Conservation (phyloP, 92 coral and sea anemone genomes). For the Epizoanthus stellaris region DNA sequence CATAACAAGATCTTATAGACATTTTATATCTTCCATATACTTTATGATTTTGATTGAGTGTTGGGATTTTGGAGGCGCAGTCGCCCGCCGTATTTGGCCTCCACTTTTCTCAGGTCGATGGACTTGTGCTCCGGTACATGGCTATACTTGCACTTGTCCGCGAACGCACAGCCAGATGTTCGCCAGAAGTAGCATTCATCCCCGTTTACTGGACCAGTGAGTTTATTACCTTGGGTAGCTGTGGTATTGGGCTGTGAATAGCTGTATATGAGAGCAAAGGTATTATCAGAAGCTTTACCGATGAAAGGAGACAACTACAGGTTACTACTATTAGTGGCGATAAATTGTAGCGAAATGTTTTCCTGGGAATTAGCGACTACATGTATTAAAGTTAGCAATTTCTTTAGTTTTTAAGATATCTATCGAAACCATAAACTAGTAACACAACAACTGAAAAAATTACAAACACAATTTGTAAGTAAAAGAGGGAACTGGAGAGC, state of each 20-base stretch:
- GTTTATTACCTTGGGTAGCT: slow-evolving; percentile 43
- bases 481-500: no score
- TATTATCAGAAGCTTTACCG: no score
- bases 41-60: slow-evolving; percentile 33
- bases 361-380: no score
- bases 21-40: slow-evolving; percentile 6
- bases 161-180: slow-evolving; percentile 95
- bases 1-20: neutral
- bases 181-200: slow-evolving; percentile 99
- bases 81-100: slow-evolving; percentile 93
- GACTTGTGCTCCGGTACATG: slow-evolving; percentile 85
- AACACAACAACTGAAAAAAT: no score
- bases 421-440: no score
- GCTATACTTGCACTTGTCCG: slow-evolving; percentile 82
- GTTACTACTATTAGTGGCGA: no score
- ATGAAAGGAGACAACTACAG: no score
- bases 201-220: slow-evolving; percentile 96
- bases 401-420: no score
- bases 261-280: neutral
- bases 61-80: slow-evolving; percentile 45
- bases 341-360: no score
- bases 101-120: slow-evolving; percentile 82
- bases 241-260: slow-evolving; percentile 20
- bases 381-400: no score
- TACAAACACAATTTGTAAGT: no score